phyloP scores from a whole-genome alignment of 2,797 vertebrate genomes.

The Crocodylus rhombifer region DNA sequence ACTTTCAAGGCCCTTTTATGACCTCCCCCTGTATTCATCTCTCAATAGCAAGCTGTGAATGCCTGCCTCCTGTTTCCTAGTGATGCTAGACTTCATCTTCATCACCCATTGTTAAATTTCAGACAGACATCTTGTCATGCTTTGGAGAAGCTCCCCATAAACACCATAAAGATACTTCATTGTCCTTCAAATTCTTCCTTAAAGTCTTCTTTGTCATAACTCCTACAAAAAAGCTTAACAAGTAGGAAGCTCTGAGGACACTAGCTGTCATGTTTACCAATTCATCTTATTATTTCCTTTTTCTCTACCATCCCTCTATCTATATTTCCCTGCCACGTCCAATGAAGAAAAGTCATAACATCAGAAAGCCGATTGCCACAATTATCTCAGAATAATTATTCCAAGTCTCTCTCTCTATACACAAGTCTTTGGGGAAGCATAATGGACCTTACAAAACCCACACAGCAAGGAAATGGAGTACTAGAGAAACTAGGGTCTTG shows the following conservation, averaged over 20 bases:
- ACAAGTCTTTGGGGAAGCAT: no score
- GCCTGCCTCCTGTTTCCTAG: background rate
- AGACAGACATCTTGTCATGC: background rate
- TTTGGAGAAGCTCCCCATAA: background rate
- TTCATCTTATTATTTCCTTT: background rate
- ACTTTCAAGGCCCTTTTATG: background rate
- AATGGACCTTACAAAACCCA: no score
- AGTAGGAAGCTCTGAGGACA: background rate
- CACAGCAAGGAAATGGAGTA: no score
- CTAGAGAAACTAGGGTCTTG: no score
- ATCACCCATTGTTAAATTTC: background rate
- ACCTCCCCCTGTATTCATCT: background rate
- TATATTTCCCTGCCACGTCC: background rate
- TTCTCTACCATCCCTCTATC: background rate
- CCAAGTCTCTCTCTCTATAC: no score
- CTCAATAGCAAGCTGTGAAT: background rate
- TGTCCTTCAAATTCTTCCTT: background rate
- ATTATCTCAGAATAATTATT: no score
- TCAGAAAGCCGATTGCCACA: no score
- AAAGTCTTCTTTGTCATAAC: background rate
- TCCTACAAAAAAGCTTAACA: background rate
- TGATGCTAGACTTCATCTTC: background rate
- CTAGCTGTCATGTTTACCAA: background rate
- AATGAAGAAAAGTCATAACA: no score
- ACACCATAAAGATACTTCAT: background rate